These are phyloP conservation scores for Leptopilina boulardi DNA, from an alignment of 1,140 invertebrate species.

Conservation along the genomic window DNA sequence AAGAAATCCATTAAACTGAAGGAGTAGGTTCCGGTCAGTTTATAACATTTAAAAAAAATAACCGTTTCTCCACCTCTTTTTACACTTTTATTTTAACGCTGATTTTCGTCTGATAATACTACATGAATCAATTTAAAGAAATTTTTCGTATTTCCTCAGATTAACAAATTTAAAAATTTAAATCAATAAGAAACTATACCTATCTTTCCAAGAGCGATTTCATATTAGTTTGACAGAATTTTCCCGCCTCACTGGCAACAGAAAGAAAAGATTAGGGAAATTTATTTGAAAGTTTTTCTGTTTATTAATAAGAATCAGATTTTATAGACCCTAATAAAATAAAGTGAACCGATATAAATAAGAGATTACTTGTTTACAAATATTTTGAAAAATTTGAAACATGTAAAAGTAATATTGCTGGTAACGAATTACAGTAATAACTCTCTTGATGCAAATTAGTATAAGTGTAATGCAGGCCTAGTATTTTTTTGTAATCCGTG, in stretches of 20 bases:
- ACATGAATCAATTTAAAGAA: no score
- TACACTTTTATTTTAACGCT: not conserved
- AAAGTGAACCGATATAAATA: not conserved
- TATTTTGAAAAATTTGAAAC: conserved; percentile 27
- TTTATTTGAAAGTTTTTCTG: not conserved
- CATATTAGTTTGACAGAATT: no score
- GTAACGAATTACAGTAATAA: conserved; percentile 21
- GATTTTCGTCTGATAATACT: no score
- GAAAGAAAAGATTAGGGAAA: no score
- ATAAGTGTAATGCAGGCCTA: conserved; percentile 15
- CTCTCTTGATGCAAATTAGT: conserved; percentile 21
- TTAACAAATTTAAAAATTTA: no score
- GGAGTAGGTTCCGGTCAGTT: conserved; percentile 53
- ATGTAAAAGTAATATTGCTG: not conserved
- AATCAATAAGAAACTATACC: no score
- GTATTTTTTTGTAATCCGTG: conserved; percentile 23
- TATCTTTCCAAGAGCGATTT: not conserved
- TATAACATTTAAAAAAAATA: not conserved
- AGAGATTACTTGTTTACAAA: not conserved
- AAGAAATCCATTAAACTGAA: not conserved
- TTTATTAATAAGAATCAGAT: not conserved
- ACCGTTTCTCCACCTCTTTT: not conserved
- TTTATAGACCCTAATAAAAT: not conserved
- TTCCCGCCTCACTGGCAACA: no score
- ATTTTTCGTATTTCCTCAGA: no score